Evolutionary conservation across 2,888 invertebrate genomes (phyloP), one percentile per base, ranked within the genome.

Genomic region (Cephus rjabovi): DNA sequence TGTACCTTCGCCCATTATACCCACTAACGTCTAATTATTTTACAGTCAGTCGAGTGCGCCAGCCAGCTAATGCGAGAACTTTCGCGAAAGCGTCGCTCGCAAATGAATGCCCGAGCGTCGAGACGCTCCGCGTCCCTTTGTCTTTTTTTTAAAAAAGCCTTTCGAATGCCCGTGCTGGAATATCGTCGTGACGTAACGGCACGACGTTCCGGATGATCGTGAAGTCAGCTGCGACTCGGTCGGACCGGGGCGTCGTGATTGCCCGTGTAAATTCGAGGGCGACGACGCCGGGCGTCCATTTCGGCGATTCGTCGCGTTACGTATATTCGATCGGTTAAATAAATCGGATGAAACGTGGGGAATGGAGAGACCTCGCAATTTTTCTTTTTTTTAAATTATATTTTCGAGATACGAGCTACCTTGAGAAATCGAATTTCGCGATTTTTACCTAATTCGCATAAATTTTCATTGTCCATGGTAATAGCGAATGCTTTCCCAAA

Each of bases 31-130:
- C 76, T 80, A 80, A 75, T 82, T 81, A 84, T 84, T 79, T 85
- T 86, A 86, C 85, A 84, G 83, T 87, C 88, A 82, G 83, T 86
- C 86, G 89, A 89, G 89, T 87, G 88, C 88, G 89, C 89, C 85
- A 84, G 87, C 87, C 85, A 71, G 33, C 71, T 71, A 71, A 71
- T 33, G 71, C 15, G 23, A 56, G 56, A 56, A 56, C 23, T 23
- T 56, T 23, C 23, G 56, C 23, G 56, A 56, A 23, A 9, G 23
- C 23, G 56, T 56, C 56, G 56, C 23, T 23, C 56, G 56, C 23
- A 1, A 56, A 56, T 56, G 9, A 56, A 56, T 9, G 56, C 56
- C 56, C 56, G 56, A 23, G 23, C 23, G 56, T 56, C 56, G 23
- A 0, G 23, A 23, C 56, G 56, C 23, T 9, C 23, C 2, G 9